Conservation (phyloP, 2,113 vertebrate species). For the mouse (Mus musculus) region GRCm39 chr14:122006501-122007000, state of each 20-base stretch:
- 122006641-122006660: background rate
- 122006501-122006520: background rate
- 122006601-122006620: background rate
- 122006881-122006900: background rate
- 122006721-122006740: background rate
- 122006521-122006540: background rate
- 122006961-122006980: conserved; percentile 65
- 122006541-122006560: background rate
- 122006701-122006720: background rate
- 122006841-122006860: background rate
- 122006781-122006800: background rate
- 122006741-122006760: too few species aligned
- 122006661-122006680: background rate
- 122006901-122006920: background rate
- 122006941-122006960: conserved; percentile 40
- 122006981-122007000: conserved; percentile 33
- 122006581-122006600: background rate
- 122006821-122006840: background rate
- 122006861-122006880: background rate
- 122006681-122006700: background rate
- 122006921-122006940: background rate
- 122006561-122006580: too few species aligned
- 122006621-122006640: conserved; percentile 17
- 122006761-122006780: background rate
- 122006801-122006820: background rate